Base-by-base conservation (phyloP, 2,888 invertebrate species). In the Parnassius smintheus region DNA sequence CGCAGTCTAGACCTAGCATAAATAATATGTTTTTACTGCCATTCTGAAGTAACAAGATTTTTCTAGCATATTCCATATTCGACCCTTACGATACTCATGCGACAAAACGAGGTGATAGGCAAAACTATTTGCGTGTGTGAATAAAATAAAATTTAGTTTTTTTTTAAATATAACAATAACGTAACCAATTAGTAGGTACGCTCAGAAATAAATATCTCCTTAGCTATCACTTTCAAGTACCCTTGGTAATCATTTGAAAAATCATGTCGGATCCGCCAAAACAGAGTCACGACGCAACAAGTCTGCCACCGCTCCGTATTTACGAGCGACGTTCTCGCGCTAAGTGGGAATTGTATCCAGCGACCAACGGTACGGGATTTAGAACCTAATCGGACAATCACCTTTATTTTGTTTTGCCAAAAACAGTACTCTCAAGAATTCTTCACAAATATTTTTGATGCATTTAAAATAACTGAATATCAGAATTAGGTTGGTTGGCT, bases 241-340 rank as follows among this genome's bases (percentile, higher is more conserved):
- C 61, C 55, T 54, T 64, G 66, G 68, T 66, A 68, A 9, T 59
- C 46, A 56, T 35, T 45, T 49, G 10, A 41, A 25, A 63, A 65
- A 65, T 68, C 67, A 61, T 61, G 67, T 68, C 57, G 59, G 66
- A 68, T 66, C 72, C 68, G 69, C 72, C 71, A 72, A 69, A 73
- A 72, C 67, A 66, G 60, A 74, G 75, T 77, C 77, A 77, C 77
- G 77, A 76, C 12, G 62, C 51, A 53, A 73, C 70, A 70, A 70
- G 67, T 72, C 73, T 72, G 68, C 69, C 59, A 50, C 61, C 71
- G 68, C 69, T 69, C 69, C 68, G 67, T 62, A 71, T 72, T 71
- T 73, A 64, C 52, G 61, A 61, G 50, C 51, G 35, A 56, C 7
- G 50, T 52, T 48, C 61, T 44, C 41, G 61, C 61, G 41, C 61